Base-by-base conservation (phyloP, 2,888 invertebrate genomes). In the Pristionchus maxplancki region DNA sequence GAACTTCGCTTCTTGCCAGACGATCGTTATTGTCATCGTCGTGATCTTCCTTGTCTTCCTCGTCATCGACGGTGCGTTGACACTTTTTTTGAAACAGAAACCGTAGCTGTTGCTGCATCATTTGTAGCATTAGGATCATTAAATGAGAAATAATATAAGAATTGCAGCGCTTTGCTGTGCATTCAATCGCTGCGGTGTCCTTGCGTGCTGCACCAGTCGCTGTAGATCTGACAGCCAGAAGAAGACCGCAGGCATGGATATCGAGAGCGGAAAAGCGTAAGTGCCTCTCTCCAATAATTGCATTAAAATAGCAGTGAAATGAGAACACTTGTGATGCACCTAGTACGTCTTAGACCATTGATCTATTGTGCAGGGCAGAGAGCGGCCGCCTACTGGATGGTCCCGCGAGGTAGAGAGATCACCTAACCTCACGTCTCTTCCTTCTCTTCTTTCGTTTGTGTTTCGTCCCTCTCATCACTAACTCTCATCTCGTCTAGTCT, bases 11-110 rank as follows among this genome's bases (percentile, higher is more conserved):
- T 84, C 83, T 37, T 95, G 94, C 24, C 96, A 97, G 89, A 97
- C 98, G 93, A 97, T 98, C 92, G 97, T 97, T 90, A 96, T 98
- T 93, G 97, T 97, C 53, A 96, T 98, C 89, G 97, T 97, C 71
- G 95, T 97, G 91, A 96, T 97, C 90, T 96, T 98, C 90, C 95
- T 98, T 93, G 96, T 98, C 91, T 95, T 96, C 90, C 94, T 96
- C 92, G 94, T 96, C 91, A 96, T 98, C 93, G 98, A 98, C 95
- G 96, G 97, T 15, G 96, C 97, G 64, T 97, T 95, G 97, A 5
- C 58, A 58, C 24, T 58, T 4, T 58, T 24, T 24, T 24, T 6
- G 2, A 4, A 58, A 6, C 15, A 24, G 20, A 24, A 24, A 24
- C 53, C 2, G 5, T 50, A 50, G 2, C 17, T 11, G 50, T 50